phyloP scores from a whole-genome alignment of 2,888 invertebrate species.

The Drosophila fungiperda region DNA sequence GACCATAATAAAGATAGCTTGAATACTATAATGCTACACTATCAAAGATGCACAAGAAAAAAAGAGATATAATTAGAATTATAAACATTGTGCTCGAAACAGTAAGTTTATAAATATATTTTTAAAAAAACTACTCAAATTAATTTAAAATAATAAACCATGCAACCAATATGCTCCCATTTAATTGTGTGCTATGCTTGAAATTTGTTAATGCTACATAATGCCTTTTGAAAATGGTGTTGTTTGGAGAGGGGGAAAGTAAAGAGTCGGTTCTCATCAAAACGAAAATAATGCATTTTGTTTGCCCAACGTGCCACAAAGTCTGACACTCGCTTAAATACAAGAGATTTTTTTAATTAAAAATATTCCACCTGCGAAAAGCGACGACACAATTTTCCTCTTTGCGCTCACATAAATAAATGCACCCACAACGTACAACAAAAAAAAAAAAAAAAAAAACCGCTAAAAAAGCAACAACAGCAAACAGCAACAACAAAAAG shows the following conservation, averaged over 20 bases:
- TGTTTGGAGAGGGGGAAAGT: neutral
- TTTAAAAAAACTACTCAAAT: conserved; percentile 15
- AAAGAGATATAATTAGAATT: neutral
- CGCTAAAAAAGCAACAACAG: conserved; percentile 22
- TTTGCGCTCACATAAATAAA: conserved; percentile 73
- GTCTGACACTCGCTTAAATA: conserved; percentile 74
- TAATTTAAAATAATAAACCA: conserved; percentile 9
- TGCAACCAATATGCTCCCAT: conserved; percentile 28
- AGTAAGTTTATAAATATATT: neutral
- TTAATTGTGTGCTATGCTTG: conserved; percentile 32
- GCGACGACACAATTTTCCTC: conserved; percentile 71
- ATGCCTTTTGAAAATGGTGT: conserved; percentile 32
- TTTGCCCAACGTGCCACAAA: conserved; percentile 33
- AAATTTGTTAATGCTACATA: conserved; percentile 57
- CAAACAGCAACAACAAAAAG: conserved; percentile 25
- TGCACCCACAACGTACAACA: conserved; percentile 64
- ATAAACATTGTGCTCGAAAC: neutral
- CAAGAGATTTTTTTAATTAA: conserved; percentile 79
- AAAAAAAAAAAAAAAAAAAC: conserved; percentile 20
- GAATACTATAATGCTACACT: neutral
- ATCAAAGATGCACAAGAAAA: neutral
- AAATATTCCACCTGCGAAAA: conserved; percentile 77
- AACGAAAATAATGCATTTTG: conserved; percentile 48
- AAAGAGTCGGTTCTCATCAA: neutral
- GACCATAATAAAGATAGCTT: neutral